Percentiles rank a stretch among this genome's conserved stretches.
Evolutionary conservation across 2,797 vertebrate species (phyloP).

Genomic region (Tadarida brasiliensis): DNA sequence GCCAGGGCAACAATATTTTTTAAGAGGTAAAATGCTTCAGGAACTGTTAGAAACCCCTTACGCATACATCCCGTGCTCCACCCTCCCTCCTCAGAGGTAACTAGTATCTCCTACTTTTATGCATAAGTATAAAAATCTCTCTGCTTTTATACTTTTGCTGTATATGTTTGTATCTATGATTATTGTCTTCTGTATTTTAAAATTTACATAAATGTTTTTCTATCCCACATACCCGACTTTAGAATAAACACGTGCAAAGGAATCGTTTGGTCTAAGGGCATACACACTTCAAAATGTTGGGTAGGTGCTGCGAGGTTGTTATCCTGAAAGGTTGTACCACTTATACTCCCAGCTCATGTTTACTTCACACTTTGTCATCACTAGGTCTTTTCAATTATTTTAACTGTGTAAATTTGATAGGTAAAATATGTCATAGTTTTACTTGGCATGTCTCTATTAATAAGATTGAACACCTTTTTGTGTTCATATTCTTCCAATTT

Average conservation of each 20-base stretch:
- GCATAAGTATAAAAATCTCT: neutral
- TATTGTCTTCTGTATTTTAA: neutral
- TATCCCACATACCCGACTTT: neutral
- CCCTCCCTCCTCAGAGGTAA: neutral
- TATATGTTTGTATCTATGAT: neutral
- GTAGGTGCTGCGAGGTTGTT: neutral
- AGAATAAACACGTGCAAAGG: neutral
- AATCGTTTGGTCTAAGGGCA: neutral
- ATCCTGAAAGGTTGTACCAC: neutral
- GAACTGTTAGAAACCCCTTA: neutral
- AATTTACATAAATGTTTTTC: neutral
- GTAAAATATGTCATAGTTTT: neutral
- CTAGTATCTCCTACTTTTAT: too few species aligned
- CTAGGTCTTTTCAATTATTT: neutral
- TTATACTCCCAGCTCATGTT: neutral
- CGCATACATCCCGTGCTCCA: too few species aligned
- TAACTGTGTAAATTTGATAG: neutral
- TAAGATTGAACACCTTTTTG: neutral
- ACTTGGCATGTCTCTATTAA: neutral
- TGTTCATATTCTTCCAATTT: neutral
- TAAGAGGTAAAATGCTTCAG: neutral
- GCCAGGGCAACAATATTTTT: constrained; percentile 8
- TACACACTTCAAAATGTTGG: neutral
- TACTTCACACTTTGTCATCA: neutral
- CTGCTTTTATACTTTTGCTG: neutral